Evolutionary conservation across 1,140 invertebrate species (phyloP), one percentile per base, ranked within the genome.

Genomic region (Drosophila elegans): DNA sequence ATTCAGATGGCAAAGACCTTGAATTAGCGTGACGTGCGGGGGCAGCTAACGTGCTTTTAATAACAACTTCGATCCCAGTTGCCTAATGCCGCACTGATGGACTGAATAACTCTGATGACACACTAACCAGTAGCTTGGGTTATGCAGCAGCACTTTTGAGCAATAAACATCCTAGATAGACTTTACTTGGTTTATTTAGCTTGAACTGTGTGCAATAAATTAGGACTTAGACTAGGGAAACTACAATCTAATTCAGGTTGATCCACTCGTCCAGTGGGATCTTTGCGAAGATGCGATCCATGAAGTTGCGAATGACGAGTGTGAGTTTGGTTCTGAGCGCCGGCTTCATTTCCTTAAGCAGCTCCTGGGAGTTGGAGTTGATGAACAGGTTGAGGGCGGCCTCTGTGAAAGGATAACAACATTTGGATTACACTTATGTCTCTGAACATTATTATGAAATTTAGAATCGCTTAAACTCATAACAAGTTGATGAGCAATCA

Each of bases 341-440:
- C 0, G 96, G 96, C 91, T 97, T 97, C 96, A 97, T 97, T 93
- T 97, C 96, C 83, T 96, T 96, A 9, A 97, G 88, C 7, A 97
- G 92, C 72, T 97, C 96, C 83, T 97, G 96, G 1, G 96, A 94
- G 88, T 97, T 96, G 0, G 95, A 96, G 89, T 97, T 97, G 89
- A 97, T 97, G 91, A 97, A 97, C n/a, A 91, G 74, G 93, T 97
- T 97, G 44, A 97, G 89, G 36, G 96, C 96, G 29, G 96, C 96
- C 90, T 97, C 96, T 97, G 93, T 63, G 93, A 5, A 32, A 32
- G 29, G 29, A 32, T 32, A 6, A 2, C 7, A 32, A 2, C 16
- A 21, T 21, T 21, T 21, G 16, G 16, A 21, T 21, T 21, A 21
- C 16, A 1, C 16, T 21, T 21, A 21, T 21, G 16, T 21, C 16